A percentile compares a stretch with the other conserved stretches of the same genome.
phyloP scores from a whole-genome alignment of 2,888 invertebrate genomes.

The Chrysopilus asiliformis region DNA sequence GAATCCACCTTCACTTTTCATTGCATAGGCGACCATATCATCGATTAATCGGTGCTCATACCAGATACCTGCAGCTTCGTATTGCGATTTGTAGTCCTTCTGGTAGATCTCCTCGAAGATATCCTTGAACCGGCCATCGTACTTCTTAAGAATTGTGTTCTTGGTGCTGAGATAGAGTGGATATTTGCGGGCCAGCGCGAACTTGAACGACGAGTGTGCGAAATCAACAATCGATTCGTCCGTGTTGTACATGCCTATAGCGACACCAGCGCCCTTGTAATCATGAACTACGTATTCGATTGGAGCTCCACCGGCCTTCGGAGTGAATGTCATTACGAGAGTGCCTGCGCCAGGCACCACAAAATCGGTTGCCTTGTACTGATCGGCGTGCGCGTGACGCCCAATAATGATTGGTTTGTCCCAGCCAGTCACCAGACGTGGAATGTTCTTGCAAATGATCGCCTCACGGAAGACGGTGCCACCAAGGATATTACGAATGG shows the following conservation, averaged over 20 bases:
- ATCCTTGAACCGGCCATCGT: conserved; percentile 94
- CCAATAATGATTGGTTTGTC: conserved; percentile 95
- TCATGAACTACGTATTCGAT: conserved; percentile 68
- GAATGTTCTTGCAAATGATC: conserved; percentile 86
- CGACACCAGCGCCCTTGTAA: conserved; percentile 79
- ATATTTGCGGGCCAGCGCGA: conserved; percentile 68
- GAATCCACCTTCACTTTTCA: conserved; percentile 97
- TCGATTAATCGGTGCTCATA: conserved; percentile 98
- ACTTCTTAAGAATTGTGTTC: conserved; percentile 91
- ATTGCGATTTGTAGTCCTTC: conserved; percentile 69
- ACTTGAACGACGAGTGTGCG: conserved; percentile 90
- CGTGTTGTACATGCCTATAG: conserved; percentile 92
- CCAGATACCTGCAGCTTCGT: conserved; percentile 80
- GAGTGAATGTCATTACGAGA: conserved; percentile 71
- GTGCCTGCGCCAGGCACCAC: conserved; percentile 84
- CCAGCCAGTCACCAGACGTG: conserved; percentile 90
- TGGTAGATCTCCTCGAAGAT: conserved; percentile 94
- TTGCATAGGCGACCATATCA: conserved; percentile 96
- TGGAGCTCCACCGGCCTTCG: conserved; percentile 43
- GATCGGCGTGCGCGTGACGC: conserved; percentile 96
- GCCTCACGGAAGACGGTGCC: conserved; percentile 66
- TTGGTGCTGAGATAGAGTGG: conserved; percentile 93
- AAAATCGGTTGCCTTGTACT: conserved; percentile 95
- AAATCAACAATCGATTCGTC: conserved; percentile 88
- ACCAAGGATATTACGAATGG: conserved; percentile 75